A percentile compares a stretch with the other conserved stretches of the same genome.
phyloP scores from a whole-genome alignment of 2,113 vertebrate species.

The Uria aalge region DNA sequence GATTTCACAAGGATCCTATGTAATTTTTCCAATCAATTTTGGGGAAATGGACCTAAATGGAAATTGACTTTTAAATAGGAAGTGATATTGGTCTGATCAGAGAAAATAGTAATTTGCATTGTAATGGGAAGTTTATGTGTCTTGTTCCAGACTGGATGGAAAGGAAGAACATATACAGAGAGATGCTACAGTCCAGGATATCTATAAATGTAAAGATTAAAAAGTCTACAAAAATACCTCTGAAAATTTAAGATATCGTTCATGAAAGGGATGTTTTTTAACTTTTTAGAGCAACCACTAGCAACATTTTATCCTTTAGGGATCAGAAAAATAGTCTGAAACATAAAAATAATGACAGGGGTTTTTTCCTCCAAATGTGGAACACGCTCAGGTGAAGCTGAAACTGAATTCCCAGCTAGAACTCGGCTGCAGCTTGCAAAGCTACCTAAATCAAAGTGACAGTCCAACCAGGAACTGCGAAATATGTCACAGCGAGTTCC shows the following conservation, averaged over 20 bases:
- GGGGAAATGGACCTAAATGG: neutral
- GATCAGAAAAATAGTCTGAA: neutral
- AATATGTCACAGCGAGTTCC: neutral
- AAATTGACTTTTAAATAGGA: neutral
- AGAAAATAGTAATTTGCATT: neutral
- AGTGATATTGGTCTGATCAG: neutral
- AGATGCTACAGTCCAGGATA: neutral
- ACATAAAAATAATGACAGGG: accelerated
- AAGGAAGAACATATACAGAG: neutral
- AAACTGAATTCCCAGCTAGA: neutral
- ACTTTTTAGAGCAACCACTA: neutral
- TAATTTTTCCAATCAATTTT: neutral
- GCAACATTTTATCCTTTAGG: neutral
- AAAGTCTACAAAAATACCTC: neutral
- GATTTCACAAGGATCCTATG: neutral
- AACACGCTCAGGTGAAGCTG: neutral
- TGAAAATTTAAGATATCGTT: neutral
- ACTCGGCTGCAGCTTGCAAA: neutral
- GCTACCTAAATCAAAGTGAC: neutral
- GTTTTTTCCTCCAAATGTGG: neutral
- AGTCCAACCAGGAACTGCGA: neutral
- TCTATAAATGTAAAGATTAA: neutral
- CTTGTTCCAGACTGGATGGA: neutral
- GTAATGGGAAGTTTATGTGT: neutral
- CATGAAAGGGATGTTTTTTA: neutral